Conservation (phyloP, 2,113 vertebrate species). For the Vombatus ursinus region DNA sequence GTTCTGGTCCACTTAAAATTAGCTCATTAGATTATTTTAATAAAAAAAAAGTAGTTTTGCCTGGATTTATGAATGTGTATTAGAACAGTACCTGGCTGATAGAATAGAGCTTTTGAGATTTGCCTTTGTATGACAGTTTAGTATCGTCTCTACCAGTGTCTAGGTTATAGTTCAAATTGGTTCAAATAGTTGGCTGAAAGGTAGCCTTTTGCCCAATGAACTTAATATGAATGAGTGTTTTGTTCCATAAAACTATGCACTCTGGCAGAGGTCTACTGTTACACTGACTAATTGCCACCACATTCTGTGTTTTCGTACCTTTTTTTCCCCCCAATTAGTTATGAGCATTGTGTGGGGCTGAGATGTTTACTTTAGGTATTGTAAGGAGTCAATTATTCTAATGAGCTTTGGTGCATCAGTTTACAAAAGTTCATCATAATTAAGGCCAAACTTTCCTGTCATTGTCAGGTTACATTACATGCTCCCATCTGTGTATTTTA, state of each 20-base stretch:
- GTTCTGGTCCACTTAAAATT: slow-evolving; percentile 37
- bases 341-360: slow-evolving; percentile 18
- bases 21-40: background rate
- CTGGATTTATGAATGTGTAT: background rate
- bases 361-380: slow-evolving; percentile 24
- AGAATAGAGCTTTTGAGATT: background rate
- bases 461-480: background rate
- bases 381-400: background rate
- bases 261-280: background rate
- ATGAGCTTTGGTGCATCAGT: slow-evolving; percentile 5
- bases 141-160: background rate
- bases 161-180: background rate
- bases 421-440: slow-evolving; percentile 41
- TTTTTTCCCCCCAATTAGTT: slow-evolving; percentile 6
- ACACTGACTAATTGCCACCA: background rate
- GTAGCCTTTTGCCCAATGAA: background rate
- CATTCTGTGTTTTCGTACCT: background rate
- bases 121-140: background rate
- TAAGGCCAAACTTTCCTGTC: slow-evolving; percentile 26
- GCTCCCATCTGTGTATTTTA: slow-evolving; percentile 26
- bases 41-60: background rate
- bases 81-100: background rate
- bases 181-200: background rate
- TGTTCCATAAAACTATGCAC: background rate
- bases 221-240: background rate